phyloP scores from a whole-genome alignment of 2,888 invertebrate genomes.

The Campaea margaritaria region DNA sequence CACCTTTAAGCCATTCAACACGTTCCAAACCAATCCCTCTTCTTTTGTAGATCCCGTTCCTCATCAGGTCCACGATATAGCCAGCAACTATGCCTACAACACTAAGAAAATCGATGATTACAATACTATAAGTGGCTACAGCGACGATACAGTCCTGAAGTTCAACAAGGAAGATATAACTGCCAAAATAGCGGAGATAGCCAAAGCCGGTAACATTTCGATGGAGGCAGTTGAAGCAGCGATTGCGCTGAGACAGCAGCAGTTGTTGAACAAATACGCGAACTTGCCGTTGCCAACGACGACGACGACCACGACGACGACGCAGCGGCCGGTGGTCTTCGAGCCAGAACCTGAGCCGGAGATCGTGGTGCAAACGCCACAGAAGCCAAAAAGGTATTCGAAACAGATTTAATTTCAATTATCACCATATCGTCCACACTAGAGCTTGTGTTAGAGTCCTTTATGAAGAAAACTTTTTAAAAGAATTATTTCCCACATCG shows the following conservation, averaged over 20 bases:
- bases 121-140: conserved; percentile 77
- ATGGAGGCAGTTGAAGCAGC: conserved; percentile 92
- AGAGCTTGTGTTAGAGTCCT: too few relatives aligned
- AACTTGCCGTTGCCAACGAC: conserved; percentile 77
- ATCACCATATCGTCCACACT: too few relatives aligned
- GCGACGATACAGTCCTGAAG: conserved; percentile 73
- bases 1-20: conserved; percentile 68
- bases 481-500: too few relatives aligned
- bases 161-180: conserved; percentile 78
- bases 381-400: conserved; percentile 74
- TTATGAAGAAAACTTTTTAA: too few relatives aligned
- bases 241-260: conserved; percentile 89
- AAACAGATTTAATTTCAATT: too few relatives aligned
- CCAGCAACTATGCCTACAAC: conserved; percentile 68
- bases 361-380: conserved; percentile 64
- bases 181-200: conserved; percentile 80
- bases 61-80: conserved; percentile 76
- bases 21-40: conserved; percentile 67
- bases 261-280: conserved; percentile 86
- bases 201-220: conserved; percentile 91
- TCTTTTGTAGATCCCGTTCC: conserved; percentile 82
- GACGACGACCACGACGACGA: conserved; percentile 70
- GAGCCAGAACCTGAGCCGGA: conserved; percentile 74
- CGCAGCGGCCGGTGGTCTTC: conserved; percentile 61
- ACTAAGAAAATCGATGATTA: conserved; percentile 81